A percentile compares a stretch with the other conserved stretches of the same genome.
Evolutionary conservation across 1,140 invertebrate genomes (phyloP).

Genomic region (Eumaeus atala): DNA sequence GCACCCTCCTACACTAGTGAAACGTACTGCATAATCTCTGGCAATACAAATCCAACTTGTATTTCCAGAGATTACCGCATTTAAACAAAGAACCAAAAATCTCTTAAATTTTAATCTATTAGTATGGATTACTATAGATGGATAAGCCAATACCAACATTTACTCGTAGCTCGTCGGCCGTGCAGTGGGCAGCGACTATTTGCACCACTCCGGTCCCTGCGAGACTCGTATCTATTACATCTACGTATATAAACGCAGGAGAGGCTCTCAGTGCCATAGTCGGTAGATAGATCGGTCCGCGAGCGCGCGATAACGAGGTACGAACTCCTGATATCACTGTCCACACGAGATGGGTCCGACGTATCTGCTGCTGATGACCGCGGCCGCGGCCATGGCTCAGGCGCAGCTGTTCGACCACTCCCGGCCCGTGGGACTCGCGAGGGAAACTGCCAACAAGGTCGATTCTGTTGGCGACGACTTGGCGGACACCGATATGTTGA

Average conservation of each 20-base stretch:
- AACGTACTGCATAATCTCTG: no score
- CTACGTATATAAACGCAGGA: conserved; percentile 60
- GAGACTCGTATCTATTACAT: conserved; percentile 23
- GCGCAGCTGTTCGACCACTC: conserved; percentile 18
- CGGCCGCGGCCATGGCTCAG: conserved; percentile 27
- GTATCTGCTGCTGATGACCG: conserved; percentile 29
- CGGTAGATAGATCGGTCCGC: conserved; percentile 55
- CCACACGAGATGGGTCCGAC: conserved; percentile 30
- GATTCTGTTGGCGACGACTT: conserved; percentile 31
- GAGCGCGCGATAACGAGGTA: conserved; percentile 46
- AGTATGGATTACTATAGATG: no score
- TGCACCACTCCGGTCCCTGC: conserved; percentile 6
- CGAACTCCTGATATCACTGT: conserved; percentile 20
- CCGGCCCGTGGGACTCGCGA: conserved; percentile 15
- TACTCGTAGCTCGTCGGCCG: no score
- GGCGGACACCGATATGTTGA: conserved; percentile 41
- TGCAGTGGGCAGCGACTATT: conserved; percentile 21
- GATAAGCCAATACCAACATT: no score
- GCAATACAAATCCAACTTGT: no score
- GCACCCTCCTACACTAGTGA: no score
- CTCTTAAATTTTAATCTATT: no score
- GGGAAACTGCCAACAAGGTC: conserved; percentile 28
- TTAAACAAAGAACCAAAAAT: no score
- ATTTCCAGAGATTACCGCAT: no score
- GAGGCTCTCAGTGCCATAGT: conserved; percentile 50